Evolutionary conservation across 2,888 invertebrate genomes (phyloP), one percentile per base, ranked within the genome.

Genomic region (Emesis russula): DNA sequence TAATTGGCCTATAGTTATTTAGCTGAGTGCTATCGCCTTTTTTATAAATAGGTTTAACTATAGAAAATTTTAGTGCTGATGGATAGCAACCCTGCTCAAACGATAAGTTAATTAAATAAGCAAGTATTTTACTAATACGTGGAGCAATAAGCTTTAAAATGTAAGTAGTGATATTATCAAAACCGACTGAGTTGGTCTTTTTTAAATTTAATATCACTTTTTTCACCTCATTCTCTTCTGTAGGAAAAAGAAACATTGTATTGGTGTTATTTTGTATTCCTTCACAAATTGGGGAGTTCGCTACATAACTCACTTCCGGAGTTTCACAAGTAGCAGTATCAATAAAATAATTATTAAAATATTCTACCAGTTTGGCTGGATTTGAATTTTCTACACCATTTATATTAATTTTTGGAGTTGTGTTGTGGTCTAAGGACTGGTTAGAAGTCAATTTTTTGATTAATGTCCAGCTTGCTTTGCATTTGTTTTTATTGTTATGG

Each of bases 31-130:
- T 31, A 33, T 75, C 31, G 7, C 75, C 75, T 48, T 75, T 75
- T 53, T 75, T 75, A 33, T 48, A 53, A 15, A 75, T 48, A 15
- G 75, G 75, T 7, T 75, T 75, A 13, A 75, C 75, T 53, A 75
- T 53, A 15, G 75, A 75, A 15, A 25, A 18, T 75, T 75, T 75
- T 48, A 25, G 4, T 48, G 13, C 75, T 7, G 41, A 31, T 31
- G 75, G 53, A 44, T 48, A 75, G 9, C 25, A 33, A 31, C 75
- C 75, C 9, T 75, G 44, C 5, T 25, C 53, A 31, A 48, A 33
- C 5, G 75, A 31, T 31, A 44, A 48, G 33, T 75, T 75, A 13
- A 75, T 75, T 48, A 75, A 48, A 31, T 48, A 53, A 75, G 31
- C 53, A 6, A 75, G 44, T 11, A 53, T 44, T 31, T 41, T 75